Evolutionary conservation across 2,113 vertebrate species (phyloP), one percentile per base, ranked within the genome.

Genomic region (Leucopsar rothschildi): DNA sequence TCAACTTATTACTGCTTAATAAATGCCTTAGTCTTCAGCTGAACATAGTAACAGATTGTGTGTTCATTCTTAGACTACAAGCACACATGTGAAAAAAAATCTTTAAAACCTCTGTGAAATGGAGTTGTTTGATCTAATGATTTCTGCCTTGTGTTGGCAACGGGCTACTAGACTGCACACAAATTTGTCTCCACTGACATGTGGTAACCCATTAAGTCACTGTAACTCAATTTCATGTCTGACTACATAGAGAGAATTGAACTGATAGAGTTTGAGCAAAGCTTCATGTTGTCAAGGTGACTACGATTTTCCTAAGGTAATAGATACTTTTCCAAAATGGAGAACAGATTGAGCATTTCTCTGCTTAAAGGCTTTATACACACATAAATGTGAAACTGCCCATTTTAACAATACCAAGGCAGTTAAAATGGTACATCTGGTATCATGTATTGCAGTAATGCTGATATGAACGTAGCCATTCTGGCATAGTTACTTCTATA

Each of bases 221-320:
- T 69, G 88, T 61, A 95, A 95, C 82, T 93, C 71, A 79, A 77
- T 92, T 95, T 95, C 63, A 71, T 90, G 75, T 94, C 88, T 95
- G 91, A 90, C 86, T 88, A 93, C 79, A 9, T 68, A 65, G 70
- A 64, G 35, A 88, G 71, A 93, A 87, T 69, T 86, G 66, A 94
- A 82, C 40, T 61, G 63, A 93, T 31, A 40, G 49, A 82, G 40
- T 90, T 40, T 73, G 55, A 96, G 77, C 37, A 76, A 84, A 71
- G 71, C 78, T 85, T 86, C 56, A 47, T 52, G 28, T 80, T 83
- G 68, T 76, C 83, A 86, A 65, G 92, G 56, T 6, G 3, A 29
- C 42, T 76, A 63, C 4, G 1, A 12, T 75, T 59, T 77, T 90
- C 53, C 25, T 57, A 55, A 80, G 16, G 39, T 68, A 94, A 82